Evolutionary conservation across 1,140 invertebrate species (phyloP).

Genomic region (Diplogasteroides magnus): DNA sequence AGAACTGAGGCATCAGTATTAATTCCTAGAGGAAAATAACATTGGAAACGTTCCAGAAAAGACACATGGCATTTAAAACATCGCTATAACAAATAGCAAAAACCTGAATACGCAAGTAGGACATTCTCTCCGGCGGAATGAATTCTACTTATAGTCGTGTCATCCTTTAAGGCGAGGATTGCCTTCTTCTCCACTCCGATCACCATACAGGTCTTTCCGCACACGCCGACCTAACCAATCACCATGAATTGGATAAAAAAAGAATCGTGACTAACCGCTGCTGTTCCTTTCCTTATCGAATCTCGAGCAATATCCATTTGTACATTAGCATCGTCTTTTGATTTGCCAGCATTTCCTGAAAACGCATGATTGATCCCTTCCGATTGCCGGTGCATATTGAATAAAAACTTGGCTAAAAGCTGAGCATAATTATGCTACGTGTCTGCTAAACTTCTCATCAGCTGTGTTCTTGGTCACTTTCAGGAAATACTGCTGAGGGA

Average conservation of each 20-base stretch:
- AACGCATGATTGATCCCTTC: no score
- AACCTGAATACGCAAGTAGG: conserved; percentile 98
- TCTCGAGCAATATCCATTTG: conserved; percentile 99
- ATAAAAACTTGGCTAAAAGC: no score
- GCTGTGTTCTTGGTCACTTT: no score
- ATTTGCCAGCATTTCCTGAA: no score
- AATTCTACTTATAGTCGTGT: conserved; percentile 96
- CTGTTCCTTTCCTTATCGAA: conserved; percentile 97
- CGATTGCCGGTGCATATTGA: no score
- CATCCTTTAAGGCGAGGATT: conserved; percentile 95
- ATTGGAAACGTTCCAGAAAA: no score
- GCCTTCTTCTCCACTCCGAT: conserved; percentile 99
- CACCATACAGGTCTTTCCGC: conserved; percentile 89
- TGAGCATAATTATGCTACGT: no score
- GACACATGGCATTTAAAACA: no score
- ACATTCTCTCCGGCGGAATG: conserved; percentile 96
- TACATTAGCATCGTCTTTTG: no score
- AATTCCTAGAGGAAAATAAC: conserved; percentile 66
- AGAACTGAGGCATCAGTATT: conserved; percentile 97
- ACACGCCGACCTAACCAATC: conserved; percentile 79
- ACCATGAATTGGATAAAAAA: background rate
- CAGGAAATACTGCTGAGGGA: no score
- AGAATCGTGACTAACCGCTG: conserved; percentile 71
- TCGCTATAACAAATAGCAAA: background rate
- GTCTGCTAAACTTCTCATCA: no score